These are phyloP conservation scores for Castor canadensis DNA, from an alignment of 2,113 vertebrate genomes.

Conservation along the genomic window DNA sequence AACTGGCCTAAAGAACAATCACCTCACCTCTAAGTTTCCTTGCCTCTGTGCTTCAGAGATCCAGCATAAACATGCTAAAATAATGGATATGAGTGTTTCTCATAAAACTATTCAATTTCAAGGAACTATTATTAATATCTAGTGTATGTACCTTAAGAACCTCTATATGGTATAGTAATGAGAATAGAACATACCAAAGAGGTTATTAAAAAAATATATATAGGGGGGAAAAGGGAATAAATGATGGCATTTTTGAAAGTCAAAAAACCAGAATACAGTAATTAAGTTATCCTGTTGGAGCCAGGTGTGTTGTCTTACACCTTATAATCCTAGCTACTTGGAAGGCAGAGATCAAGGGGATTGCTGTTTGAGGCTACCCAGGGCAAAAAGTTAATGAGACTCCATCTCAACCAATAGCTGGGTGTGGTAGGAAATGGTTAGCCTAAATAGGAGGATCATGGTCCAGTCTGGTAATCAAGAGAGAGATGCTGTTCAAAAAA, in stretches of 20 bases:
- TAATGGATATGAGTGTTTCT: conserved; percentile 7
- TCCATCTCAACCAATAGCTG: too few species aligned
- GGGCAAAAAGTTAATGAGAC: too few species aligned
- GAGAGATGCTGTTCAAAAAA: too few species aligned
- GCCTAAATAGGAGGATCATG: too few species aligned
- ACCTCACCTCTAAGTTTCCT: background rate
- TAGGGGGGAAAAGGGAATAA: background rate
- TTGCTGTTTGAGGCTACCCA: too few species aligned
- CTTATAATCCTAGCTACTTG: too few species aligned
- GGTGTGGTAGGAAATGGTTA: too few species aligned
- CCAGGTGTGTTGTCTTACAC: too few species aligned
- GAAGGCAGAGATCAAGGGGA: too few species aligned
- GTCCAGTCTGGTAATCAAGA: too few species aligned
- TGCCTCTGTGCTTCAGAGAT: background rate
- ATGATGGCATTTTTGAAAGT: background rate
- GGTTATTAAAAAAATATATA: background rate
- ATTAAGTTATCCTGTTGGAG: too few species aligned
- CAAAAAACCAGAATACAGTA: background rate
- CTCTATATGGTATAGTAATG: background rate
- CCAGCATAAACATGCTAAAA: background rate
- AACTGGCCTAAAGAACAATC: background rate
- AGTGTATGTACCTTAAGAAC: background rate
- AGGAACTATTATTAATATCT: background rate
- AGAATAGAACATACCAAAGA: conserved; percentile 3
- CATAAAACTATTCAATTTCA: conserved; percentile 22